These are phyloP conservation scores for Euleptes europaea DNA, from an alignment of 2,113 vertebrate species.

Conservation along the genomic window DNA sequence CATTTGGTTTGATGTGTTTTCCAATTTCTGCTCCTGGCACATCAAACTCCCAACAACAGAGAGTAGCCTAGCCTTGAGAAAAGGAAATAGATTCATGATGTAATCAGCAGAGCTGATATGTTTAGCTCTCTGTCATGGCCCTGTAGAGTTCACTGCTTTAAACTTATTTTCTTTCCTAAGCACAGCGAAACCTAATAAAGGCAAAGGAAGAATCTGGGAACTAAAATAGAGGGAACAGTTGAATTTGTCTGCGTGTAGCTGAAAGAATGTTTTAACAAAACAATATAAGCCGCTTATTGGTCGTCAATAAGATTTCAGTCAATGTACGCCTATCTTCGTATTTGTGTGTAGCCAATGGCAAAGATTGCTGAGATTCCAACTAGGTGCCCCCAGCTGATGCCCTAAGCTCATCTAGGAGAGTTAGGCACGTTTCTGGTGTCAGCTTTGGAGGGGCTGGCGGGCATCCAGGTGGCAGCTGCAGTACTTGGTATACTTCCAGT, in stretches of 20 bases:
- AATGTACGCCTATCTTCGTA: not conserved
- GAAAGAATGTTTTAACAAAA: conserved; percentile 55
- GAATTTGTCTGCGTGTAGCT: conserved; percentile 52
- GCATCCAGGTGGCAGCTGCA: not conserved
- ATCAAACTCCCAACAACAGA: conserved; percentile 73
- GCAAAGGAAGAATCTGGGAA: conserved; percentile 24
- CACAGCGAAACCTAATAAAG: conserved; percentile 44
- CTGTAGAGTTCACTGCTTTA: conserved; percentile 50
- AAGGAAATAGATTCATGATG: conserved; percentile 69
- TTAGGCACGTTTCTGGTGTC: not conserved
- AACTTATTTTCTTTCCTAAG: conserved; percentile 67
- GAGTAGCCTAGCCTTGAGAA: conserved; percentile 59
- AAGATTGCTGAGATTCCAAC: not conserved
- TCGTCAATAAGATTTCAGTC: not conserved
- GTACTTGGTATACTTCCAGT: not conserved
- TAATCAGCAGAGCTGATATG: conserved; percentile 60
- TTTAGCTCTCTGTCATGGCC: conserved; percentile 58
- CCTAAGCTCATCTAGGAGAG: not conserved
- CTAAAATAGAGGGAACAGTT: conserved; percentile 39
- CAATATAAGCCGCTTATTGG: not conserved
- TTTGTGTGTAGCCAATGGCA: not conserved
- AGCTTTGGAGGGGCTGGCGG: not conserved
- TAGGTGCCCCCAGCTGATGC: not conserved
- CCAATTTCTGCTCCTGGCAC: conserved; percentile 76
- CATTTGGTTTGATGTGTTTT: conserved; percentile 79